Conservation (phyloP, 2,113 vertebrate species). For the Onychostoma macrolepis region DNA sequence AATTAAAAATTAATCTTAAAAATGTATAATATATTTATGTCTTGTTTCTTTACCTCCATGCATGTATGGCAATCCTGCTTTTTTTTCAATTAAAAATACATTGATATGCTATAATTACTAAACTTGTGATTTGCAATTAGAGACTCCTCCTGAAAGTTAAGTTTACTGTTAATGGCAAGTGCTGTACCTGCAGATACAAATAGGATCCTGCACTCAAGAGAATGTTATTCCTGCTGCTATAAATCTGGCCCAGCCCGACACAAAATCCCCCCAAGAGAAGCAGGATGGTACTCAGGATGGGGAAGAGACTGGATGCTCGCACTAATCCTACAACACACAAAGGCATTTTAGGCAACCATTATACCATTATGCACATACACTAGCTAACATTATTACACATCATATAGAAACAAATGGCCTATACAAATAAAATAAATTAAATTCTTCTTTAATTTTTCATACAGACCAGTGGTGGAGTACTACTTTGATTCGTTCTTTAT, state of each 20-base stretch:
- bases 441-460: neutral
- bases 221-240: constrained; percentile 93
- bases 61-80: neutral
- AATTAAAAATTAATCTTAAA: neutral
- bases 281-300: constrained; percentile 92
- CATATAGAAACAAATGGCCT: neutral
- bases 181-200: constrained; percentile 93
- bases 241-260: constrained; percentile 87
- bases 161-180: neutral
- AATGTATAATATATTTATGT: neutral
- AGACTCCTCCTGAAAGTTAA: neutral
- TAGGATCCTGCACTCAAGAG: constrained; percentile 71
- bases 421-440: neutral
- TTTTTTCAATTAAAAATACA: neutral
- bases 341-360: neutral
- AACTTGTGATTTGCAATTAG: neutral
- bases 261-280: constrained; percentile 91
- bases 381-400: neutral
- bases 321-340: constrained; percentile 82
- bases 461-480: neutral
- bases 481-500: neutral
- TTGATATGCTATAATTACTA: neutral
- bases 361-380: neutral
- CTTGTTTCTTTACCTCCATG: neutral
- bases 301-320: constrained; percentile 95